A percentile compares a stretch with the other conserved stretches of the same genome.
Conservation (phyloP, 1,140 invertebrate species). For the Bombus superbus region DNA sequence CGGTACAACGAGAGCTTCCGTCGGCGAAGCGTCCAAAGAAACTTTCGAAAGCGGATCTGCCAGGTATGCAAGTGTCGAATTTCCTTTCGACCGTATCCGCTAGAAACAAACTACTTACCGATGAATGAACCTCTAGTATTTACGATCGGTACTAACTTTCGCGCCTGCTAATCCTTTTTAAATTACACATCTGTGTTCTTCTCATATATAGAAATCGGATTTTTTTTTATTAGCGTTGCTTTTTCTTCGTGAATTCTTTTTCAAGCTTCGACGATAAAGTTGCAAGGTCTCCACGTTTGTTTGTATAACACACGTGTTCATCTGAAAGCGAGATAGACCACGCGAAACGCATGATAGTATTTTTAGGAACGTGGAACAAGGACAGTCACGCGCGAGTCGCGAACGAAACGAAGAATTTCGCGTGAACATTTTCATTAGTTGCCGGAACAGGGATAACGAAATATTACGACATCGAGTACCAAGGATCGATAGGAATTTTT, state of each 20-base stretch:
- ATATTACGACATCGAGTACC: slow-evolving; percentile 54
- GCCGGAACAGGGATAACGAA: slow-evolving; percentile 44
- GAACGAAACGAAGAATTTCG: not conserved
- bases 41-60: slow-evolving; percentile 49
- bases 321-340: not conserved
- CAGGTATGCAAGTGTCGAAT: slow-evolving; percentile 45
- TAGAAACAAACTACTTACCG: not conserved
- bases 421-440: slow-evolving; percentile 53
- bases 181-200: not conserved
- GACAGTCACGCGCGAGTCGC: not conserved
- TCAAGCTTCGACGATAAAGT: not conserved
- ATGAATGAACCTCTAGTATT: slow-evolving; percentile 34
- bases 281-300: too few relatives aligned
- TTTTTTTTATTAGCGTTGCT: too few relatives aligned
- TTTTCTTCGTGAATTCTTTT: not conserved
- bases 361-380: too few relatives aligned
- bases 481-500: slow-evolving; percentile 63
- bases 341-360: not conserved
- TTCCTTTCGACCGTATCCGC: slow-evolving; percentile 43
- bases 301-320: too few relatives aligned
- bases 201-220: not conserved
- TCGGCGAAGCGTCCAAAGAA: slow-evolving; percentile 29
- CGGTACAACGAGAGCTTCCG: slow-evolving; percentile 21
- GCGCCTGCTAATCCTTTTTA: not conserved
- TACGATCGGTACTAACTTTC: slow-evolving; percentile 20